These are phyloP conservation scores for Hephaestus fuliginosus DNA, from an alignment of 2,797 vertebrate species.

Conservation along the genomic window DNA sequence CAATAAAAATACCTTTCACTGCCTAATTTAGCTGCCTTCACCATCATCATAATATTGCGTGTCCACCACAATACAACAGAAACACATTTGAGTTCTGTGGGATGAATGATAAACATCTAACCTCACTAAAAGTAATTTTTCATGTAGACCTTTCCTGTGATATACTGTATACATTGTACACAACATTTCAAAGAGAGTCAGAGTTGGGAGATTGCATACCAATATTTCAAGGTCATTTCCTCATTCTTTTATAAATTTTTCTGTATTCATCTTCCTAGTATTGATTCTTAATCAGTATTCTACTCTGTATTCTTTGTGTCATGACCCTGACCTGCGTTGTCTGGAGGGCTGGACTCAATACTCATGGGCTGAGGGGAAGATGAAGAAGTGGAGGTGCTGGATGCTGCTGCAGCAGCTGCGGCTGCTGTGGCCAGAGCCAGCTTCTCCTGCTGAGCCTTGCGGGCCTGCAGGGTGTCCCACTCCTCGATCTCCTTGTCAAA, in stretches of 20 bases:
- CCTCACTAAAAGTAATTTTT: not conserved
- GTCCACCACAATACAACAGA: not conserved
- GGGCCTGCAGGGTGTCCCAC: conserved; percentile 92
- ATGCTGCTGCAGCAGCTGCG: conserved; percentile 57
- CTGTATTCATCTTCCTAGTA: conserved; percentile 31
- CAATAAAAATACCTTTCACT: not conserved
- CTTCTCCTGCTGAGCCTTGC: conserved; percentile 94
- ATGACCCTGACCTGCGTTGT: conserved; percentile 80
- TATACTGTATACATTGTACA: not conserved
- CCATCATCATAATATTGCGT: not conserved
- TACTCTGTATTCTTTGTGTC: conserved; percentile 7
- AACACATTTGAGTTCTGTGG: not conserved
- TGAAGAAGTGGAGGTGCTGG: conserved; percentile 70
- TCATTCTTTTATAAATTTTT: not conserved
- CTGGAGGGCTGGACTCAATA: conserved; percentile 79
- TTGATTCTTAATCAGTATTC: conserved; percentile 47
- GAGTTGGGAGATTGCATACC: not conserved
- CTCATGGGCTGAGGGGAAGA: conserved; percentile 85
- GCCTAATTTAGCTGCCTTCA: not conserved
- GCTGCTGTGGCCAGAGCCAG: conserved; percentile 85
- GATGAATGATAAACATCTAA: not conserved
- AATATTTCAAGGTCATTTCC: conserved; percentile 27
- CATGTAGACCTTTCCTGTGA: not conserved
- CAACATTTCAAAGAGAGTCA: not conserved
- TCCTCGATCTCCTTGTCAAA: conserved; percentile 95